These are phyloP conservation scores for Todus mexicanus DNA, from an alignment of 2,797 vertebrate species.

Conservation along the genomic window DNA sequence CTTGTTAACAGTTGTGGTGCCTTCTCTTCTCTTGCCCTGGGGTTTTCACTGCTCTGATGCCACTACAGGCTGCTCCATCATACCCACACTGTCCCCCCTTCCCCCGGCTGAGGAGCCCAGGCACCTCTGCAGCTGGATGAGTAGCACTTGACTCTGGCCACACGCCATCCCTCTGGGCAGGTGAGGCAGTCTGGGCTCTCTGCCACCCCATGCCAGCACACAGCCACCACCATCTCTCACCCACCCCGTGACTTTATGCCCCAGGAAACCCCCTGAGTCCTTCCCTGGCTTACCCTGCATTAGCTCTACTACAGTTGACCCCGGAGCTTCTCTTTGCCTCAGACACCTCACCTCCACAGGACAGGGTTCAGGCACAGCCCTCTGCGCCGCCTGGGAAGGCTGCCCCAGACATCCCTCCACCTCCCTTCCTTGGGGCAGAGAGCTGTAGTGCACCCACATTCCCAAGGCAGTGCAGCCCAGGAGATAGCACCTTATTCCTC, in stretches of 20 bases:
- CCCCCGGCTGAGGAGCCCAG: not conserved
- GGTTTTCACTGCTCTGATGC: not conserved
- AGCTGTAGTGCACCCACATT: not conserved
- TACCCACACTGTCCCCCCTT: accelerated
- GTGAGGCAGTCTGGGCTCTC: not conserved
- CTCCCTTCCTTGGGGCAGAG: not conserved
- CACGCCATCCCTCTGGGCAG: not conserved
- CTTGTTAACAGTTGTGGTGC: accelerated
- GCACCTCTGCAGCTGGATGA: not conserved
- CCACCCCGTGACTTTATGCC: not conserved
- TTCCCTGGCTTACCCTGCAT: not conserved
- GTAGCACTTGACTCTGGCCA: not conserved
- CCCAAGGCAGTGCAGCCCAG: not conserved
- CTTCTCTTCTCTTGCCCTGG: not conserved
- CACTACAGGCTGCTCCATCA: not conserved
- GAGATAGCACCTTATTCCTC: not conserved
- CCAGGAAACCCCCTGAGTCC: not conserved
- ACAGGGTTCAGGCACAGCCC: not conserved
- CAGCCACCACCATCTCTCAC: not conserved
- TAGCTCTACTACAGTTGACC: not conserved
- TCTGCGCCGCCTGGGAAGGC: not conserved
- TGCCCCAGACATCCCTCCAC: not conserved
- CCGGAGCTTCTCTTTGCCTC: not conserved
- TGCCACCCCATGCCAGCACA: not conserved
- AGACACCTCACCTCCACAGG: accelerated